Evolutionary conservation across 2,888 invertebrate species (phyloP), one percentile per base, ranked within the genome.

Genomic region (Allophyes oxyacanthae): DNA sequence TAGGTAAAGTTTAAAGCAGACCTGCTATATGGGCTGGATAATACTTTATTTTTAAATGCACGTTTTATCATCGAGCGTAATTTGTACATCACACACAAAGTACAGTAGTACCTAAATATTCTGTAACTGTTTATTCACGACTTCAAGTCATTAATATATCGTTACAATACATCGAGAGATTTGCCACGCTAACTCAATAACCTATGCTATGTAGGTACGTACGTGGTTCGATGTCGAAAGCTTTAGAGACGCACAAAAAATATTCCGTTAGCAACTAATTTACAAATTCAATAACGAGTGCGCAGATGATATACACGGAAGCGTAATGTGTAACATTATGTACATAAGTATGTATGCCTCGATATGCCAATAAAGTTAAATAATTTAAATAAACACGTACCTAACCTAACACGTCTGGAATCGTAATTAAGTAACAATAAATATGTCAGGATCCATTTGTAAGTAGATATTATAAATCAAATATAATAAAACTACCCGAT

Each of bases 181-280:
- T 73, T 45, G 43, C 7, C 25, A 45, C 25, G 38, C 37, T 45
- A 38, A 59, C 41, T 61, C 38, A 38, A 44, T 20, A 53, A 42
- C 10, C 8, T 66, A 68, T 48, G n/a, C n/a, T n/a, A n/a, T n/a
- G n/a, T n/a, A n/a, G n/a, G n/a, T n/a, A n/a, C n/a, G 33, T 54
- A 60, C 58, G 48, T 48, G 30, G 45, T 36, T 11, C 20, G 54
- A 52, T 68, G 75, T 74, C 68, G 57, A 81, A 79, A 72, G 65
- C 64, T 68, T 75, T 58, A 50, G 54, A 63, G 63, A 73, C 20
- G 64, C 56, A 68, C 53, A 72, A 79, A 77, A 79, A 80, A 73
- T 60, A 69, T 65, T 74, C 84, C 83, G 87, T 87, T 86, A 84
- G 60, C 57, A 28, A 67, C 72, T 64, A 78, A 83, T 80, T 83